Conservation (phyloP, 2,113 vertebrate species). For the Chlorodrepanis virens region DNA sequence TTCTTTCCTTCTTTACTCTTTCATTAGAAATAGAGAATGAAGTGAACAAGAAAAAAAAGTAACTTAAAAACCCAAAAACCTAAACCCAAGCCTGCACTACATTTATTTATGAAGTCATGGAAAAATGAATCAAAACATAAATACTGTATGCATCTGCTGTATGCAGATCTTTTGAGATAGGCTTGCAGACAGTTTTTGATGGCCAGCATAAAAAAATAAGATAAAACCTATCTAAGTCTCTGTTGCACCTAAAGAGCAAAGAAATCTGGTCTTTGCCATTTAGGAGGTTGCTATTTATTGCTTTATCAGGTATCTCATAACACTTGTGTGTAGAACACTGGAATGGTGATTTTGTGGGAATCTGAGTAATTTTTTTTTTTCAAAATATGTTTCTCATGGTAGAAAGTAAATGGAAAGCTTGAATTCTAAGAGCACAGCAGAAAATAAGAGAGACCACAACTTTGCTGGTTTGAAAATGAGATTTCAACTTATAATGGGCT, state of each 20-base stretch:
- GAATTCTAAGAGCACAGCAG: background rate
- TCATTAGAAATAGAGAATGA: background rate
- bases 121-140: background rate
- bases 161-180: background rate
- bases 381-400: background rate
- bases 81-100: background rate
- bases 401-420: background rate
- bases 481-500: background rate
- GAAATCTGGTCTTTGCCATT: background rate
- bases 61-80: fast-evolving
- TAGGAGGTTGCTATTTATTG: background rate
- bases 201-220: background rate
- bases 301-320: background rate
- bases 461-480: background rate
- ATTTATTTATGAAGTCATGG: background rate
- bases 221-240: background rate
- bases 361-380: background rate
- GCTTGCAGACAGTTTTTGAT: background rate
- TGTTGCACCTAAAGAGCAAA: background rate
- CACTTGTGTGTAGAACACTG: background rate
- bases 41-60: background rate
- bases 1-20: background rate
- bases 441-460: background rate
- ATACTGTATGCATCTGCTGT: background rate
- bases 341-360: background rate